These are phyloP conservation scores for Aphodius sticticus DNA, from an alignment of 2,888 invertebrate species.

Conservation along the genomic window DNA sequence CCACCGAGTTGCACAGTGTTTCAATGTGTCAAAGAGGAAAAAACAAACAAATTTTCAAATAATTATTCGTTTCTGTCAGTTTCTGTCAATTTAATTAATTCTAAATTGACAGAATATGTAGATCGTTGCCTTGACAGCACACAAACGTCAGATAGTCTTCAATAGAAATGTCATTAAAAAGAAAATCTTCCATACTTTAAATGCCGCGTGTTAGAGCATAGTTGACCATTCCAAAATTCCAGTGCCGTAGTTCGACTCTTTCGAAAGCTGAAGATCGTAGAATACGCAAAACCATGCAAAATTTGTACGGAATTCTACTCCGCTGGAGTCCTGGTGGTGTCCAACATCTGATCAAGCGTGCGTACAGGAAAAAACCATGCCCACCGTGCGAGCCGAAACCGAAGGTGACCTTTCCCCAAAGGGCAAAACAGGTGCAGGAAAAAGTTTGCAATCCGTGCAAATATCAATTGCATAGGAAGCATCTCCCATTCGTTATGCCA, in stretches of 20 bases:
- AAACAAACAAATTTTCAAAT: too few relatives aligned
- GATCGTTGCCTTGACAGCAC: too few relatives aligned
- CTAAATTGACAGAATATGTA: too few relatives aligned
- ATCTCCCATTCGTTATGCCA: constrained; percentile 4
- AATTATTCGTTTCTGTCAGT: too few relatives aligned
- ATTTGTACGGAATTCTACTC: constrained; percentile 15
- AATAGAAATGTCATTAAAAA: not conserved
- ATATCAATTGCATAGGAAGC: constrained; percentile 24
- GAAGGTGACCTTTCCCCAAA: constrained; percentile 21
- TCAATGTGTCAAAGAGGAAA: too few relatives aligned
- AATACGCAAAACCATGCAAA: constrained; percentile 8
- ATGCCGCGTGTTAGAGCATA: not conserved
- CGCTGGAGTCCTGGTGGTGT: constrained; percentile 15
- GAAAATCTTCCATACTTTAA: not conserved
- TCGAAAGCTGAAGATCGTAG: not conserved
- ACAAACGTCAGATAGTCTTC: not conserved
- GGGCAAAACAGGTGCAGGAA: constrained; percentile 27
- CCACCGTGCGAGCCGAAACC: constrained; percentile 30
- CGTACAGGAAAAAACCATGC: constrained; percentile 25
- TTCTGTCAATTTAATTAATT: too few relatives aligned
- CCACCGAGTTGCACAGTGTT: too few relatives aligned
- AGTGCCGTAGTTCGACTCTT: not conserved
- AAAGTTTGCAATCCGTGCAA: constrained; percentile 29
- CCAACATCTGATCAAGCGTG: constrained; percentile 16
- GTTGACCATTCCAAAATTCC: not conserved